Evolutionary conservation across 2,888 invertebrate genomes (phyloP).

Genomic region (Oxystoma pomonae): DNA sequence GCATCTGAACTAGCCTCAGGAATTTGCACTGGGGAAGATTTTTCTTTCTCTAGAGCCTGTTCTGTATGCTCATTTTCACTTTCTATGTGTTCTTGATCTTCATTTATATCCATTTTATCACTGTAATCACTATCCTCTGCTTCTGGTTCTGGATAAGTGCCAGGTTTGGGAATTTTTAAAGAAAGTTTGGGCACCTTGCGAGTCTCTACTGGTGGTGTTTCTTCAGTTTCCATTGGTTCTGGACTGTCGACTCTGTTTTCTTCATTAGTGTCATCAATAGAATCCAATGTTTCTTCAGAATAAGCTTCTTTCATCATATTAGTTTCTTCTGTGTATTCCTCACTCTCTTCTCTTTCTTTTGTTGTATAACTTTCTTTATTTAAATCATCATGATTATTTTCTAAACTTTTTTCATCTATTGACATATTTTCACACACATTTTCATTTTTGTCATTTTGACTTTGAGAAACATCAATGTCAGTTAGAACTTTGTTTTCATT

Average conservation of each 20-base stretch:
- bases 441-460: conserved; percentile 17
- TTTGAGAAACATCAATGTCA: conserved; percentile 2
- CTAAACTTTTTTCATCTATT: conserved; percentile 19
- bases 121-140: conserved; percentile 53
- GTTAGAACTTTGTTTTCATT: background rate
- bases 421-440: conserved; percentile 23
- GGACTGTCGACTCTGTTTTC: conserved; percentile 2
- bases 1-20: conserved; percentile 61
- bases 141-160: conserved; percentile 41
- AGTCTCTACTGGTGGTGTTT: conserved; percentile 33
- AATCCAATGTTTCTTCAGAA: background rate
- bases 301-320: background rate
- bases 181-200: conserved; percentile 63
- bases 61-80: conserved; percentile 42
- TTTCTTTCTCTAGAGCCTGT: conserved; percentile 28
- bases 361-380: background rate
- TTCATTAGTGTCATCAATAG: background rate
- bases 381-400: background rate
- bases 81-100: conserved; percentile 45
- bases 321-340: conserved; percentile 1
- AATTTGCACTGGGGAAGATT: conserved; percentile 29
- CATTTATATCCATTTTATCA: conserved; percentile 57
- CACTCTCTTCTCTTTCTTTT: background rate
- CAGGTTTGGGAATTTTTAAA: conserved; percentile 51
- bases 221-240: conserved; percentile 3